These are phyloP conservation scores for Mesoclemmys tuberculata DNA, from an alignment of 2,113 vertebrate species.

Conservation along the genomic window DNA sequence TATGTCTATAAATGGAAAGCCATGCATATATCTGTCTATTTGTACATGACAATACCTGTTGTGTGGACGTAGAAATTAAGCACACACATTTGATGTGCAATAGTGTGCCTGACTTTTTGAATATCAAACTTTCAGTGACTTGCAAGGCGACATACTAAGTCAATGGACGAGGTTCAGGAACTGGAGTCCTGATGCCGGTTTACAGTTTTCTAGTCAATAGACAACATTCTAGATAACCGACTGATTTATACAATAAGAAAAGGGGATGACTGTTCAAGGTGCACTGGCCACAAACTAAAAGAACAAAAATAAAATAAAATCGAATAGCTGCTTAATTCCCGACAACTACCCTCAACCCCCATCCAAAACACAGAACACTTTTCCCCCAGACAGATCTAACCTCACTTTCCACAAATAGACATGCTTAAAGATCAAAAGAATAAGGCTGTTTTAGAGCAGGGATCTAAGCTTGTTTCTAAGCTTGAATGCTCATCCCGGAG, in stretches of 20 bases:
- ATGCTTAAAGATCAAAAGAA: fast-evolving
- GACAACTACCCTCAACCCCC: neutral
- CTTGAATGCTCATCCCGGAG: neutral
- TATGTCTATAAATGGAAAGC: neutral
- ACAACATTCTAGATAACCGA: neutral
- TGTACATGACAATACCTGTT: neutral
- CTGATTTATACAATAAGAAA: neutral
- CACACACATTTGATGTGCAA: neutral
- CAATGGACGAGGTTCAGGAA: neutral
- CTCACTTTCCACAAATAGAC: fast-evolving
- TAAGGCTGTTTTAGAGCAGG: neutral
- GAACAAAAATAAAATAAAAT: neutral
- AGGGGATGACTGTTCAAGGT: neutral
- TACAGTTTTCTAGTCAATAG: neutral
- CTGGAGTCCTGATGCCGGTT: neutral
- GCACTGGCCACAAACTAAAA: neutral
- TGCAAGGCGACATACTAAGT: neutral
- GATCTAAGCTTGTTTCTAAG: fast-evolving
- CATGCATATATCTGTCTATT: neutral
- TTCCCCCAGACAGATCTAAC: neutral
- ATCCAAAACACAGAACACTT: neutral
- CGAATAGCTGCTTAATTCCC: neutral
- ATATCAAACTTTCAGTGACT: neutral
- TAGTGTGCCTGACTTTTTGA: neutral
- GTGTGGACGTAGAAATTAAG: neutral